Evolutionary conservation across 2,113 vertebrate genomes (phyloP).

Genomic region (Gopherus flavomarginatus): DNA sequence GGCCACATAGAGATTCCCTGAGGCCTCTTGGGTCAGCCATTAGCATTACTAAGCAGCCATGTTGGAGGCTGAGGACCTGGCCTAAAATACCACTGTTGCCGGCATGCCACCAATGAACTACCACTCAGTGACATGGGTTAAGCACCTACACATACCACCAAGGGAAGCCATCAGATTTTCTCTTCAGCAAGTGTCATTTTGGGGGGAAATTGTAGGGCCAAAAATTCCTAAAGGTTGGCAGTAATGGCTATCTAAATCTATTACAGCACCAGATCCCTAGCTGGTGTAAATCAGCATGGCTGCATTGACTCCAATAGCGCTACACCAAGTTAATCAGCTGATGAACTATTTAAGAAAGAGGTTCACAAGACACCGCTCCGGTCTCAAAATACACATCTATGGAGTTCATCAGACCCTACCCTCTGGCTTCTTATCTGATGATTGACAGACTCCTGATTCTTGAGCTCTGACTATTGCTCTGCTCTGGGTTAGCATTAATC

Average conservation of each 20-base stretch:
- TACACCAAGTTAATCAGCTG: not conserved
- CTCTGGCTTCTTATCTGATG: no score
- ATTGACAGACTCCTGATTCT: not conserved
- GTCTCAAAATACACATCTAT: not conserved
- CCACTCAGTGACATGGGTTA: not conserved
- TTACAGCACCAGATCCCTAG: slow-evolving; percentile 44
- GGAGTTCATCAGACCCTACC: not conserved
- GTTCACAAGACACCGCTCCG: not conserved
- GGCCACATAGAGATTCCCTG: not conserved
- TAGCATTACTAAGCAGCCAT: not conserved
- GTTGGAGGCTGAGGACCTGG: not conserved
- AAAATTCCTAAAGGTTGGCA: not conserved
- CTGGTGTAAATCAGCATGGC: not conserved
- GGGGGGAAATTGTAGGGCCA: not conserved
- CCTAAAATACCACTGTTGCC: not conserved
- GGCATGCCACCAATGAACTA: not conserved
- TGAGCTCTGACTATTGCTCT: not conserved
- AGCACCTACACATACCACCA: not conserved
- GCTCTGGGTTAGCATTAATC: not conserved
- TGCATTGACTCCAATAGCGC: not conserved
- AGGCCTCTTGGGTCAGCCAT: not conserved
- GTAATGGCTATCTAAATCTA: not conserved
- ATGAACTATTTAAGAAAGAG: not conserved
- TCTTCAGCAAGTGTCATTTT: not conserved
- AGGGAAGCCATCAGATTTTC: not conserved